phyloP scores from a whole-genome alignment of 1,140 invertebrate species.

The Bradysia coprophila region DNA sequence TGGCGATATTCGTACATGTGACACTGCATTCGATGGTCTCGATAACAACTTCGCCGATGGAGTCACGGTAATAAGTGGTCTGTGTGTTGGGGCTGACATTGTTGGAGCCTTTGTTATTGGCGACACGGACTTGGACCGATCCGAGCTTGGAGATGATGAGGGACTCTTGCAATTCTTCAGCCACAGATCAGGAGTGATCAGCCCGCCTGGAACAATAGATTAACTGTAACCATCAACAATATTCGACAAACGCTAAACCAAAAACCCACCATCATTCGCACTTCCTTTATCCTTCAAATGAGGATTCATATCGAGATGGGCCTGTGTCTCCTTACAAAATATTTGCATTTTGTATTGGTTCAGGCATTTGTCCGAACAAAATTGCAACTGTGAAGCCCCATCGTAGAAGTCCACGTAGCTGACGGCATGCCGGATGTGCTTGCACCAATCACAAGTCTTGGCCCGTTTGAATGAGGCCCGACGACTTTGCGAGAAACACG shows the following conservation, averaged over 20 bases:
- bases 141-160: constrained; percentile 29
- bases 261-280: constrained; percentile 12
- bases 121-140: constrained; percentile 14
- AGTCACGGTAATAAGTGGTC: constrained; percentile 36
- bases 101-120: constrained; percentile 8
- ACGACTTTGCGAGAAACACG: constrained; percentile 74
- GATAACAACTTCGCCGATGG: constrained; percentile 36
- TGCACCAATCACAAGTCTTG: constrained; percentile 87
- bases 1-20: not conserved
- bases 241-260: constrained; percentile 24
- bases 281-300: constrained; percentile 31
- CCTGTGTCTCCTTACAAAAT: constrained; percentile 78
- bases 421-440: constrained; percentile 75
- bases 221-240: constrained; percentile 13
- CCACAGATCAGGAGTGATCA: constrained; percentile 81
- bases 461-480: constrained; percentile 77
- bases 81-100: constrained; percentile 1
- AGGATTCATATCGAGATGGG: constrained; percentile 67
- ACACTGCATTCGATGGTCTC: constrained; percentile 3
- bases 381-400: constrained; percentile 58
- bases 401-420: constrained; percentile 80
- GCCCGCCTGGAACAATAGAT: constrained; percentile 24
- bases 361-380: constrained; percentile 76
- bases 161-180: constrained; percentile 53
- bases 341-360: constrained; percentile 95